phyloP scores from a whole-genome alignment of 2,888 invertebrate genomes.

The Clanis bilineata region DNA sequence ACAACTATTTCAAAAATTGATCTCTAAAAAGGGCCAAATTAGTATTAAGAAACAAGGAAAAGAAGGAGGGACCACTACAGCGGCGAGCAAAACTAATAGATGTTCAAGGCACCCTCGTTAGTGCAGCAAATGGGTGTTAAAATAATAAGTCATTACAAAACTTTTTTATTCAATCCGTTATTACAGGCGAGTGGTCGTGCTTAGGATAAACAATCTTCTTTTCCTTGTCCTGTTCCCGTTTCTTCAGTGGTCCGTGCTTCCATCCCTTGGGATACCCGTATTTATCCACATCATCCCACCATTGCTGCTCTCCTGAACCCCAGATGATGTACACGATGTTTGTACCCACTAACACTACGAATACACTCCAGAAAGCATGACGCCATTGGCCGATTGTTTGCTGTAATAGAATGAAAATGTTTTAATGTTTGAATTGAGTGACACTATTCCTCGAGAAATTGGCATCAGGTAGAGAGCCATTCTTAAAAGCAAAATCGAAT shows the following conservation, averaged over 20 bases:
- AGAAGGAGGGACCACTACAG: too few species aligned
- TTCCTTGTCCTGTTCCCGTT: conserved; percentile 43
- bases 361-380: conserved; percentile 89
- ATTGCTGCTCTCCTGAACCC: conserved; percentile 89
- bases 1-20: too few species aligned
- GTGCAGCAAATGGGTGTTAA: too few species aligned
- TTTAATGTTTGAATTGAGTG: too few species aligned
- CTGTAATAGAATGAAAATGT: conserved; percentile 66
- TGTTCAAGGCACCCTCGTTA: too few species aligned
- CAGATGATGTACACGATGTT: conserved; percentile 86
- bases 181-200: conserved; percentile 67
- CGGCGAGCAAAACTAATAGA: too few species aligned
- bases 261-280: conserved; percentile 65
- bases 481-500: too few species aligned
- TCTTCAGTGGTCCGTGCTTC: conserved; percentile 65
- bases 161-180: conserved; percentile 38
- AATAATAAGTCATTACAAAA: neutral
- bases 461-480: too few species aligned
- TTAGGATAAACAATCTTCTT: conserved; percentile 66
- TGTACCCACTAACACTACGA: conserved; percentile 84
- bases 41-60: too few species aligned
- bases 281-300: conserved; percentile 87
- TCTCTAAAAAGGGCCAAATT: too few species aligned
- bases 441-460: too few species aligned
- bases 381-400: conserved; percentile 87